phyloP scores from a whole-genome alignment of 2,888 invertebrate species.

The Willowsia nigromaculata region DNA sequence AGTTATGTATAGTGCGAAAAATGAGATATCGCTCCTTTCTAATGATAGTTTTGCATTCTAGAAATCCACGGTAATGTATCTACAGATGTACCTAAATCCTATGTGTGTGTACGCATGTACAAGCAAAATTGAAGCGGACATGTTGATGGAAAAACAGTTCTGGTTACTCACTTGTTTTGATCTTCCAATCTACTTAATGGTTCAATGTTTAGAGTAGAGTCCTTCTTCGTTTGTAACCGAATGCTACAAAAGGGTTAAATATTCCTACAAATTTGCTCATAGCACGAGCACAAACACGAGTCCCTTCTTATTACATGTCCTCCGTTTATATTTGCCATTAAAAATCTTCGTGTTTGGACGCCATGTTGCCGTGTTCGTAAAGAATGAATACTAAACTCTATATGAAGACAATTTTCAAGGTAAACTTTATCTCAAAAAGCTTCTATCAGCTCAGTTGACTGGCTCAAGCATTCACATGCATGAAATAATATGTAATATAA shows the following conservation, averaged over 20 bases:
- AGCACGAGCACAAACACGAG: constrained; percentile 21
- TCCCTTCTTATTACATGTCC: neutral
- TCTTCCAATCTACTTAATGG: neutral
- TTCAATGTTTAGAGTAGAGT: constrained; percentile 6
- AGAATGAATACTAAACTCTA: neutral
- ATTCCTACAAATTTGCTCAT: constrained; percentile 25
- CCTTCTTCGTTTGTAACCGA: constrained; percentile 38
- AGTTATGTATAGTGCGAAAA: neutral
- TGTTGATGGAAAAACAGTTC: too few relatives aligned
- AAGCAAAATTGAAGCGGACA: too few relatives aligned
- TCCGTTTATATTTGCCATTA: neutral
- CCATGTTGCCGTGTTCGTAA: neutral
- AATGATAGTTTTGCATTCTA: neutral
- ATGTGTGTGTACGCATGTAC: too few relatives aligned
- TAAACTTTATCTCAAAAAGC: neutral
- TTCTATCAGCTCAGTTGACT: neutral
- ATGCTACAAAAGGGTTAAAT: constrained; percentile 51
- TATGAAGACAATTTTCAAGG: constrained; percentile 37
- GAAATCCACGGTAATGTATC: too few relatives aligned
- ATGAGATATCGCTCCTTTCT: neutral
- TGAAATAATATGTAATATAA: neutral
- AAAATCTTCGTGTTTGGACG: neutral
- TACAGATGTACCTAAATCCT: too few relatives aligned
- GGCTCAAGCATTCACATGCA: neutral
- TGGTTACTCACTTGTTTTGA: neutral